Conservation (phyloP, 2,888 invertebrate genomes). For the Acanthococcus lagerstroemiae region DNA sequence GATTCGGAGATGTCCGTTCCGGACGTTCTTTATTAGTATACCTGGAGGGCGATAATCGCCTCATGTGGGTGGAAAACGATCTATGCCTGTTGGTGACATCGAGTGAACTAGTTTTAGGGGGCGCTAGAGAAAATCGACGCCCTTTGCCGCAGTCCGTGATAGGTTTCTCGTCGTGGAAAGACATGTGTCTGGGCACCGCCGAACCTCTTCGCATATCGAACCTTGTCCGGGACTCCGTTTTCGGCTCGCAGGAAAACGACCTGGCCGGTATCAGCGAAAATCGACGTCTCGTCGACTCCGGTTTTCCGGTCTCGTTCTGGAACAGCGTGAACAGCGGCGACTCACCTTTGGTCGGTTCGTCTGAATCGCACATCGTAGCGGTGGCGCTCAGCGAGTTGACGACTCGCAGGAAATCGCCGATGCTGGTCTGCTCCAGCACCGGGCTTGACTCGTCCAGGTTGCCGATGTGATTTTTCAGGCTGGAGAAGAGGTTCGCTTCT, state of each 20-base stretch:
- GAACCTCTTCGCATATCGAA: too few relatives aligned
- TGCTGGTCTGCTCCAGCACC: slow-evolving; percentile 68
- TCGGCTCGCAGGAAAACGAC: too few relatives aligned
- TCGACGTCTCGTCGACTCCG: neutral
- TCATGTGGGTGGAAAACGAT: slow-evolving; percentile 10
- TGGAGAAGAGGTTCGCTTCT: slow-evolving; percentile 2
- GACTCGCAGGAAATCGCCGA: slow-evolving; percentile 70
- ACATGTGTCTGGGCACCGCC: too few relatives aligned
- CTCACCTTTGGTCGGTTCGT: neutral
- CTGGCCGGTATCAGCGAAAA: too few relatives aligned
- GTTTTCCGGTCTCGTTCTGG: slow-evolving; percentile 13
- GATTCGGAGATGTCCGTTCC: slow-evolving; percentile 1
- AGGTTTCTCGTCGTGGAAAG: neutral
- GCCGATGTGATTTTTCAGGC: slow-evolving; percentile 16
- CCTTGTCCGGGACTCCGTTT: neutral
- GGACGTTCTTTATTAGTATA: neutral
- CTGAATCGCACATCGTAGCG: neutral
- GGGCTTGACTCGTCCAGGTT: slow-evolving; percentile 40
- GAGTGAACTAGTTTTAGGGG: neutral
- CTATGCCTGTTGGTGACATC: neutral
- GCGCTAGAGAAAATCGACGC: slow-evolving; percentile 6
- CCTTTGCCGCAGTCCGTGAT: too few relatives aligned
- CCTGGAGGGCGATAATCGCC: neutral
- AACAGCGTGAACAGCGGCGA: slow-evolving; percentile 33
- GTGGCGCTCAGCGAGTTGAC: slow-evolving; percentile 52